A percentile compares a stretch with the other conserved stretches of the same genome.
Evolutionary conservation across 2,113 vertebrate species (phyloP).

Genomic region (human (Homo sapiens)): GRCh38 chr2:104218001-104218500

Average conservation of each 20-base stretch:
- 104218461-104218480: neutral
- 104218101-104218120: neutral
- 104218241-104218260: neutral
- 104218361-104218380: neutral
- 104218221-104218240: neutral
- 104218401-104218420: neutral
- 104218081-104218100: neutral
- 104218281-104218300: neutral
- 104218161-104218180: neutral
- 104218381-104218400: neutral
- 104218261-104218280: neutral
- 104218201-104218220: neutral
- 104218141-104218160: neutral
- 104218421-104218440: neutral
- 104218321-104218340: neutral
- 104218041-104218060: neutral
- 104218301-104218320: neutral
- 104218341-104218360: neutral
- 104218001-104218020: neutral
- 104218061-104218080: accelerated
- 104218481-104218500: neutral
- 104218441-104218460: accelerated
- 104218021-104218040: neutral
- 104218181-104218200: neutral
- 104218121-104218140: neutral